phyloP scores from a whole-genome alignment of 2,888 invertebrate species.

The Bhutanitis thaidina region DNA sequence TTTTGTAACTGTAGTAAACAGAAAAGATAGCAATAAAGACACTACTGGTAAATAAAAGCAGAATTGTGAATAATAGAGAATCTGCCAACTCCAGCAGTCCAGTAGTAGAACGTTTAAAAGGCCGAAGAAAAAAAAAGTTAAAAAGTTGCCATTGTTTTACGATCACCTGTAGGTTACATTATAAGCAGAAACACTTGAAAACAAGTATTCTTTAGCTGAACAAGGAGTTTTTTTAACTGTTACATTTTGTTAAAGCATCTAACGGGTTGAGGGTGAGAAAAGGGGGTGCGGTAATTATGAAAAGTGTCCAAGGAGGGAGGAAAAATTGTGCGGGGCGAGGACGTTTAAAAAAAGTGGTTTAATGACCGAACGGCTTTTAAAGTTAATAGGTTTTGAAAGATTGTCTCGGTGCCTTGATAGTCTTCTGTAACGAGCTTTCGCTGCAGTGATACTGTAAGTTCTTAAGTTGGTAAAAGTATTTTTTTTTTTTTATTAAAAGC shows the following conservation, averaged over 20 bases:
- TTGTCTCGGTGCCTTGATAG: conserved; percentile 37
- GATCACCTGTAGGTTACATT: too few species aligned
- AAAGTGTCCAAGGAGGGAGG: conserved; percentile 69
- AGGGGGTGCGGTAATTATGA: conserved; percentile 69
- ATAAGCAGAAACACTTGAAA: too few species aligned
- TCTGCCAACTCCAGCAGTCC: too few species aligned
- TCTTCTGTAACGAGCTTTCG: conserved; percentile 10
- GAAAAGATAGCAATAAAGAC: too few species aligned
- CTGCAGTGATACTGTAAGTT: conserved; percentile 1
- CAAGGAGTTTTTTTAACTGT: conserved; percentile 49
- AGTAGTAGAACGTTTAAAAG: too few species aligned
- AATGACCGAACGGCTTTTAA: conserved; percentile 73
- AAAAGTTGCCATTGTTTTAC: too few species aligned
- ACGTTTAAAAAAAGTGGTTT: conserved; percentile 71
- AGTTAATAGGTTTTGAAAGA: conserved; percentile 74
- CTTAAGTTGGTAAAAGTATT: background rate
- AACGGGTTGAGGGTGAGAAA: conserved; percentile 41
- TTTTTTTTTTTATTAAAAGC: background rate
- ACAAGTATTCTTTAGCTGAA: conserved; percentile 17
- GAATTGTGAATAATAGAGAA: too few species aligned
- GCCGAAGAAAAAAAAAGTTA: too few species aligned
- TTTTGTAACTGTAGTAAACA: too few species aligned
- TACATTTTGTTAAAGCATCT: conserved; percentile 62
- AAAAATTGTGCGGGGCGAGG: conserved; percentile 60
- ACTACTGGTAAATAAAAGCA: too few species aligned